These are phyloP conservation scores for Laspeyria flexula DNA, from an alignment of 2,888 invertebrate genomes.

Conservation along the genomic window DNA sequence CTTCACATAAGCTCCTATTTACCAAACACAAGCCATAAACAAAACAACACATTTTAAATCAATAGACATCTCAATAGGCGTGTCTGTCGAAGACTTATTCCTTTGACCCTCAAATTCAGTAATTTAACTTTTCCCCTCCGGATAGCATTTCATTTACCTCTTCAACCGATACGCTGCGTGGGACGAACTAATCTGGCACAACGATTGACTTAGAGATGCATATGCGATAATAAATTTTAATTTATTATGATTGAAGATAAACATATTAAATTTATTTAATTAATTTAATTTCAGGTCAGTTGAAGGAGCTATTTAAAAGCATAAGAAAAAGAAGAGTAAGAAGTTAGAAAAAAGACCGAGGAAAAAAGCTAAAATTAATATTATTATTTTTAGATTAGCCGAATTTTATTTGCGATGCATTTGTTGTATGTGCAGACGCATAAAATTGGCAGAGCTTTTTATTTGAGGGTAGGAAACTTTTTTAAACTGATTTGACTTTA, in stretches of 20 bases:
- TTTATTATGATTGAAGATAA: background rate
- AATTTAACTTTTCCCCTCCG: constrained; percentile 87
- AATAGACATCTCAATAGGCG: constrained; percentile 69
- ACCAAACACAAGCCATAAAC: constrained; percentile 27
- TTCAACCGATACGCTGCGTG: constrained; percentile 86
- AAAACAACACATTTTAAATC: constrained; percentile 69
- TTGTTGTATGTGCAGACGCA: too few relatives aligned
- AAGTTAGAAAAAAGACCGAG: too few relatives aligned
- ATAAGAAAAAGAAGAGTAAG: too few relatives aligned
- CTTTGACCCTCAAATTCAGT: constrained; percentile 86
- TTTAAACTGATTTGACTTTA: too few relatives aligned
- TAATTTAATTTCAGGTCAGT: background rate
- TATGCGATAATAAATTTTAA: constrained; percentile 3
- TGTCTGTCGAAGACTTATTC: constrained; percentile 81
- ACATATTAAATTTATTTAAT: background rate
- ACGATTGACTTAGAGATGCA: constrained; percentile 55
- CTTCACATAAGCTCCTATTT: constrained; percentile 22
- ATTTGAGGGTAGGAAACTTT: too few relatives aligned
- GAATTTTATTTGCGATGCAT: too few relatives aligned
- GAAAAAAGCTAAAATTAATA: too few relatives aligned
- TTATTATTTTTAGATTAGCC: too few relatives aligned
- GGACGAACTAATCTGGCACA: constrained; percentile 84
- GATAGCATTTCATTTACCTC: constrained; percentile 87
- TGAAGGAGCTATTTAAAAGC: too few relatives aligned
- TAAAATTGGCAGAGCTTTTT: too few relatives aligned